These are phyloP conservation scores for Iselma pallidipennis DNA, from an alignment of 2,888 invertebrate genomes.

Conservation along the genomic window DNA sequence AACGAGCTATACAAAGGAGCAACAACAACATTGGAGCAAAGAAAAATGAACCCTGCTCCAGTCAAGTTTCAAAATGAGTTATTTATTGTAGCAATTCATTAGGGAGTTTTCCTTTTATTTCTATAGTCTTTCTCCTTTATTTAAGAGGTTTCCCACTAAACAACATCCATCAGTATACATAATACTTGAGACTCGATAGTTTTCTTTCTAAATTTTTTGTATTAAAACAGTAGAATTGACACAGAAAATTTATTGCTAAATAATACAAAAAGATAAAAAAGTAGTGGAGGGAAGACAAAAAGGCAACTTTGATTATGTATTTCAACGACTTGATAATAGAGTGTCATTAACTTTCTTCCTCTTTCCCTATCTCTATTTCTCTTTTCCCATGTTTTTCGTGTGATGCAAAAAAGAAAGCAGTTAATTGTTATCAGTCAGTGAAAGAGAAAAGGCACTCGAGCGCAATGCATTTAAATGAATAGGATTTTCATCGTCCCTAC, in stretches of 20 bases:
- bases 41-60: not conserved
- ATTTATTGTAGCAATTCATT: not conserved
- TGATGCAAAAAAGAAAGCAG: not conserved
- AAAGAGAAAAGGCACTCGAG: slow-evolving; percentile 15
- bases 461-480: slow-evolving; percentile 27
- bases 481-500: slow-evolving; percentile 23
- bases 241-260: too few relatives aligned
- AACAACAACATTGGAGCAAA: not conserved
- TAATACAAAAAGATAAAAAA: not conserved
- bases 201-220: too few relatives aligned
- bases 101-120: not conserved
- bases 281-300: not conserved
- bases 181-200: too few relatives aligned
- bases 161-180: too few relatives aligned
- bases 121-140: not conserved
- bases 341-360: not conserved
- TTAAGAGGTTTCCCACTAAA: too few relatives aligned
- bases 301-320: not conserved
- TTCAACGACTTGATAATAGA: not conserved
- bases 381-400: not conserved
- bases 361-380: not conserved
- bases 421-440: not conserved
- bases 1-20: not conserved
- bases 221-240: too few relatives aligned
- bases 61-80: not conserved